Conservation (phyloP, 2,797 vertebrate species). For the Danio choprae region DNA sequence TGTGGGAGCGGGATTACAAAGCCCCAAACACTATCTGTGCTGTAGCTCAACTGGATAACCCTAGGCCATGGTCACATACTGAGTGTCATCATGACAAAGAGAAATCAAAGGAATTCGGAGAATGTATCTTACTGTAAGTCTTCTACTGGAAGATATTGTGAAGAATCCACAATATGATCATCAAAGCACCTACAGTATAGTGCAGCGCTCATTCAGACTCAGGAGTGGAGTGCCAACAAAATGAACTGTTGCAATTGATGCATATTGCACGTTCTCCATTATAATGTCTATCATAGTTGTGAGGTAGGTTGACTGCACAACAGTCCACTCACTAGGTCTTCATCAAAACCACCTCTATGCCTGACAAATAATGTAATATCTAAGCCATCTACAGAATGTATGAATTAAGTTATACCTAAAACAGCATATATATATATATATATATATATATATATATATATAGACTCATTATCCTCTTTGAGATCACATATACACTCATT, state of each 20-base stretch:
- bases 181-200: not conserved
- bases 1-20: slow-evolving; percentile 66
- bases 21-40: slow-evolving; percentile 61
- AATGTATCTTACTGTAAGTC: not conserved
- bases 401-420: no score
- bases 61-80: slow-evolving; percentile 28
- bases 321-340: not conserved
- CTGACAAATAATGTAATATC: not conserved
- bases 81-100: not conserved
- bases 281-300: not conserved
- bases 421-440: no score
- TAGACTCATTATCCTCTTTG: no score
- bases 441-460: no score
- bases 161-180: not conserved
- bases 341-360: slow-evolving; percentile 6
- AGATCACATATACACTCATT: no score
- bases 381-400: no score
- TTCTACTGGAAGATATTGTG: not conserved
- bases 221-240: not conserved
- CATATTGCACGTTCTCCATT: not conserved
- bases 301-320: not conserved
- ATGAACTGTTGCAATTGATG: not conserved
- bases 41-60: slow-evolving; percentile 59
- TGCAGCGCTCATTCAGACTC: not conserved
- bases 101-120: not conserved